Conservation (phyloP, 2,797 vertebrate species). For the Pangasius macronema region DNA sequence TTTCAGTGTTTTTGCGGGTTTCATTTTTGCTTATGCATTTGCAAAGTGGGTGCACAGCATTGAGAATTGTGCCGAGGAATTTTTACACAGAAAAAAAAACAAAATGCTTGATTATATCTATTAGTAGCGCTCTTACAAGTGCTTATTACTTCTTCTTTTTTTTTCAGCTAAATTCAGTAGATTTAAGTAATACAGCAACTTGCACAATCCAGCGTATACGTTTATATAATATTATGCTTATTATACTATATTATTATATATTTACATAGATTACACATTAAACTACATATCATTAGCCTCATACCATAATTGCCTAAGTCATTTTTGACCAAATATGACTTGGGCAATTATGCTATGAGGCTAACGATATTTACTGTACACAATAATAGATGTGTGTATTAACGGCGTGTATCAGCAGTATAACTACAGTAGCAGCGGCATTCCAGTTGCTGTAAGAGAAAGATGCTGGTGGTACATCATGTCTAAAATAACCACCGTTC, state of each 20-base stretch:
- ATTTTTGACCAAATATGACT: too few species aligned
- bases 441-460: background rate
- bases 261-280: background rate
- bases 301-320: too few species aligned
- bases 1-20: slow-evolving; percentile 48
- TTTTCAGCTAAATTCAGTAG: background rate
- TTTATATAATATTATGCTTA: background rate
- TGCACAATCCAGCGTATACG: background rate
- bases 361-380: background rate
- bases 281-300: too few species aligned
- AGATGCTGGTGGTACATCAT: background rate
- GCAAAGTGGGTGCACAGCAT: slow-evolving; percentile 13
- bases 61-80: background rate
- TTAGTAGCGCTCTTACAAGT: background rate
- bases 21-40: slow-evolving; percentile 33
- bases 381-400: background rate
- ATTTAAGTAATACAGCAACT: background rate
- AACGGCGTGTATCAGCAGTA: background rate
- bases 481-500: background rate
- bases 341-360: too few species aligned
- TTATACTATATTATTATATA: too few species aligned
- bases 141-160: background rate
- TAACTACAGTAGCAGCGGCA: background rate
- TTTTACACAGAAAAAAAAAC: background rate
- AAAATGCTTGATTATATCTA: background rate